Conservation (phyloP, 2,797 vertebrate species). For the Syngnathus rostellatus region DNA sequence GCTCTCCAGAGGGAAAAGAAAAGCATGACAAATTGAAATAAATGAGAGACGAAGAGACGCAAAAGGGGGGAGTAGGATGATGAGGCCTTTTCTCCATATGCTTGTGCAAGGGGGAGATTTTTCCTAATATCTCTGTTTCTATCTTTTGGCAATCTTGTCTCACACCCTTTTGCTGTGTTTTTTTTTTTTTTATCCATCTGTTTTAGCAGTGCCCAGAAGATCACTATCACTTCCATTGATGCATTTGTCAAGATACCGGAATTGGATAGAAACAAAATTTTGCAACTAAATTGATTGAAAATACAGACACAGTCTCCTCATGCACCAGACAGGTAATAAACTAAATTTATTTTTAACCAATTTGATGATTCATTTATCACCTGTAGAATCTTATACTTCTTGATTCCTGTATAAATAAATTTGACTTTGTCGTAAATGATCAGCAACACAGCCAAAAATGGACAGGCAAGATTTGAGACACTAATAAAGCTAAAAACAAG, state of each 20-base stretch:
- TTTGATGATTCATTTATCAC: neutral
- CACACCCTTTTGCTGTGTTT: constrained; percentile 8
- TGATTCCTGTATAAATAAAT: neutral
- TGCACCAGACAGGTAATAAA: neutral
- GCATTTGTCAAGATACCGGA: neutral
- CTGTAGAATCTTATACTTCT: neutral
- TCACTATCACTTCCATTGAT: constrained; percentile 11
- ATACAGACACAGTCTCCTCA: neutral
- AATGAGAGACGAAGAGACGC: constrained; percentile 63
- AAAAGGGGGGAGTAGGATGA: constrained; percentile 34
- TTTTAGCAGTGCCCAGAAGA: constrained; percentile 7
- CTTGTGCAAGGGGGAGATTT: constrained; percentile 32
- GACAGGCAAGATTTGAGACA: neutral
- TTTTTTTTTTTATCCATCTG: constrained; percentile 14
- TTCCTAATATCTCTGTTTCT: constrained; percentile 32
- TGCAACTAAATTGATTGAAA: neutral
- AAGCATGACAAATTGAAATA: constrained; percentile 79
- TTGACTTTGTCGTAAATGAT: neutral
- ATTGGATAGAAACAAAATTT: constrained; percentile 4
- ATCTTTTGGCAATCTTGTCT: constrained; percentile 15
- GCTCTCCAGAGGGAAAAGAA: constrained; percentile 66
- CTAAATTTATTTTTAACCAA: neutral
- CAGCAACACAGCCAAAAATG: neutral
- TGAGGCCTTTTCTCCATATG: constrained; percentile 45
- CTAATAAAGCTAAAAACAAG: neutral